Conservation (phyloP, 2,113 vertebrate species). For the Eptatretus burgeri region DNA sequence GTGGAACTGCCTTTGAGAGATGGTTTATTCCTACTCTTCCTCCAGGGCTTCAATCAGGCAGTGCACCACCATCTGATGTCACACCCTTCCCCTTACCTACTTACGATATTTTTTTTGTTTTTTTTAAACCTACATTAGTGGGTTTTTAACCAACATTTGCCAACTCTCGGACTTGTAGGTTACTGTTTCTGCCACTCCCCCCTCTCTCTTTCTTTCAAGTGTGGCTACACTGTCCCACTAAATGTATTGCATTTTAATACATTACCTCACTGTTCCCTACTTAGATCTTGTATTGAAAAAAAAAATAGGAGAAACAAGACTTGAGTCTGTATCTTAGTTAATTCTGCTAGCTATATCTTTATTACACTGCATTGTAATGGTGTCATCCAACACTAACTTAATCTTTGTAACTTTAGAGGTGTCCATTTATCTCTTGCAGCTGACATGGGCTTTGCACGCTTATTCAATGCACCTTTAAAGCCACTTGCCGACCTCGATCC, state of each 20-base stretch:
- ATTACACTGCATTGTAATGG: constrained; percentile 10
- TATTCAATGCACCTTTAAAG: constrained; percentile 99
- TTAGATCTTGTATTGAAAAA: constrained; percentile 20
- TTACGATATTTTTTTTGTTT: no score
- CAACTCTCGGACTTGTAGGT: no score
- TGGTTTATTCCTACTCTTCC: no score
- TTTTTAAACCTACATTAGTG: no score
- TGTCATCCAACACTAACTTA: constrained; percentile 9
- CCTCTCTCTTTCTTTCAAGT: background rate
- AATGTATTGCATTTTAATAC: background rate
- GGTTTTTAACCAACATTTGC: no score
- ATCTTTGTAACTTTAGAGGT: constrained; percentile 8
- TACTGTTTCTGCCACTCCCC: no score
- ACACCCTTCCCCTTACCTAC: no score
- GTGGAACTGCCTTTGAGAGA: no score
- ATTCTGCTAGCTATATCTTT: constrained; percentile 12
- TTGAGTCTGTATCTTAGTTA: constrained; percentile 15
- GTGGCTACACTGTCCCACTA: background rate
- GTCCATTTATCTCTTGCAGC: constrained; percentile 22
- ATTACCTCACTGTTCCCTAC: constrained; percentile 14
- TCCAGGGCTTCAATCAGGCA: no score
- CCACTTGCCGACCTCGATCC: constrained; percentile 99
- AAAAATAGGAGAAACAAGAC: constrained; percentile 17
- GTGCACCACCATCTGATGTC: no score
- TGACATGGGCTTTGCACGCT: constrained; percentile 97